Evolutionary conservation across 2,797 vertebrate genomes (phyloP), one percentile per base, ranked within the genome.

Genomic region (Cygnus olor): DNA sequence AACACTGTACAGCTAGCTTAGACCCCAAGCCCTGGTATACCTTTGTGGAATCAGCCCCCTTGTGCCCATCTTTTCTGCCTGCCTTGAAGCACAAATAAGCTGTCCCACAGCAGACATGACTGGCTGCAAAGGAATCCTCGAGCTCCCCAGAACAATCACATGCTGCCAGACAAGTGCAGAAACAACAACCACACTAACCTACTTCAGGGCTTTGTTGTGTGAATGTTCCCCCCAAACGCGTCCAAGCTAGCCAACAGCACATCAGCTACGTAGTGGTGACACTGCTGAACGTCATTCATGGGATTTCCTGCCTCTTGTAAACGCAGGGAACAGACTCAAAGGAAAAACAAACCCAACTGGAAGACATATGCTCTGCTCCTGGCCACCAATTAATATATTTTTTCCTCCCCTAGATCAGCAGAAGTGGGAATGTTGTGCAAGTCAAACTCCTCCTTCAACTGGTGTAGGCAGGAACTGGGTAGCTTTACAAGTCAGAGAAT

Each of bases 81-180:
- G 60, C 68, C 79, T 68, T 57, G 85, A n/a, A 78, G 80, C 85
- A 94, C 82, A 85, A 91, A 83, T 69, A 89, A 68, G 56, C 36
- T 44, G 36, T 93, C 57, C 76, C 84, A 80, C 81, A 85, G 70
- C 79, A 91, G 87, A 89, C 72, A 34, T 70, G 87, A 89, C 72
- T 74, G 80, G 91, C 18, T 25, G 71, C 65, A 93, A 82, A 93
- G 76, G 89, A 87, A 96, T 92, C 84, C 71, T 61, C 1, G 6
- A 45, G 84, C 45, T 79, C 32, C 58, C 32, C 73, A 61, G 38
- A 81, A 84, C 51, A 47, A 82, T 82, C 87, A 40, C 64, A 64
- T 40, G 60, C 84, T 82, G 81, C 68, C 63, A 82, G 56, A 66
- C 51, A 28, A 92, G 81, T 44, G 60, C 64, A 87, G 86, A 77